Evolutionary conservation across 2,113 vertebrate species (phyloP).

Genomic region (Cacatua alba): DNA sequence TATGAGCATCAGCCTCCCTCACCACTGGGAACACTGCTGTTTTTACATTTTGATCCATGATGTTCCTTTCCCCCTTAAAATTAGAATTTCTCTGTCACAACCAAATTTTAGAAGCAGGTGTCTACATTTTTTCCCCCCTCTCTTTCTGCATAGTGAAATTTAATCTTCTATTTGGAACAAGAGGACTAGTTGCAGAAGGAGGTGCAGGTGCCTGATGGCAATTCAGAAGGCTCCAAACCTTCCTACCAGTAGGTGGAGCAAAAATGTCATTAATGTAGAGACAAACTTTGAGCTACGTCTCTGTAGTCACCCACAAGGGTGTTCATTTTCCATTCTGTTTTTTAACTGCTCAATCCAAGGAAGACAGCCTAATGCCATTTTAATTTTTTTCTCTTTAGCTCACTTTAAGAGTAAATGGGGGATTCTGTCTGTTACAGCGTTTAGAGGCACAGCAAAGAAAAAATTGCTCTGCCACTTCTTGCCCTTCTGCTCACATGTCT

Average conservation of each 20-base stretch:
- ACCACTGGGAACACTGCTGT: neutral
- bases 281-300: neutral
- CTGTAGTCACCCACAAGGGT: neutral
- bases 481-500: neutral
- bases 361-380: neutral
- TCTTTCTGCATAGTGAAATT: neutral
- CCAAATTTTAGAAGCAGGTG: neutral
- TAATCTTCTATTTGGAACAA: neutral
- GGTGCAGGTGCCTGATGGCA: neutral
- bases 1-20: neutral
- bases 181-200: neutral
- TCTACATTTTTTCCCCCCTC: rapidly evolving
- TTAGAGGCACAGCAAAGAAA: neutral
- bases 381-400: neutral
- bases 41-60: neutral
- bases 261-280: constrained; percentile 30
- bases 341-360: neutral
- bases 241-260: constrained; percentile 63
- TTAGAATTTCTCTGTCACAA: neutral
- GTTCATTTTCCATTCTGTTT: neutral
- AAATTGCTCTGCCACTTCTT: neutral
- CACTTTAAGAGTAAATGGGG: neutral
- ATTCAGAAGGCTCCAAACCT: neutral
- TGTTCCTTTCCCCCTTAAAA: neutral
- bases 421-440: neutral